Percentiles rank a stretch among this genome's conserved stretches.
Conservation (phyloP, 2,888 invertebrate genomes). For the Epirrhoe alternata region DNA sequence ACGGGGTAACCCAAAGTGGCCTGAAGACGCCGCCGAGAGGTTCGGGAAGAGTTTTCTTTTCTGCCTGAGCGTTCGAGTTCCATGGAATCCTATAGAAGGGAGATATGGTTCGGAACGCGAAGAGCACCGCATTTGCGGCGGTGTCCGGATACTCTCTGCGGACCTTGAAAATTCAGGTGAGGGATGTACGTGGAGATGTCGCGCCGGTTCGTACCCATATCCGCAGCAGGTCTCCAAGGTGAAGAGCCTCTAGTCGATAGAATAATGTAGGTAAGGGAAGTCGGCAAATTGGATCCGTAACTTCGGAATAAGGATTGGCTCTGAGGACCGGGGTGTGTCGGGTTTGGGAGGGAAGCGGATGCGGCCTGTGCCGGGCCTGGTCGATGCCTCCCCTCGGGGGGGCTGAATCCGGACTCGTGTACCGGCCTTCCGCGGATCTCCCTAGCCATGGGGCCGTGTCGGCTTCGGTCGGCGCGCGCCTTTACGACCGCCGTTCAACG, state of each 20-base stretch:
- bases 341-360: conserved; percentile 76
- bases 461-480: no score
- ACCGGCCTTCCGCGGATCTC: no score
- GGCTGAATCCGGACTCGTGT: no score
- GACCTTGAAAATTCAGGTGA: conserved; percentile 68
- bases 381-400: no score
- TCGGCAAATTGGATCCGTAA: conserved; percentile 88
- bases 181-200: conserved; percentile 64
- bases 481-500: no score
- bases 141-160: conserved; percentile 64
- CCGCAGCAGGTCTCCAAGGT: conserved; percentile 92
- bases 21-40: conserved; percentile 84
- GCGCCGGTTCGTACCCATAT: conserved; percentile 87
- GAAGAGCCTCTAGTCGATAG: conserved; percentile 87
- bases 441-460: no score
- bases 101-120: conserved; percentile 78
- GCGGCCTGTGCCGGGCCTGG: conserved; percentile 33
- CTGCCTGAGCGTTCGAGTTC: conserved; percentile 81
- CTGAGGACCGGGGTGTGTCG: conserved; percentile 87
- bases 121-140: conserved; percentile 58
- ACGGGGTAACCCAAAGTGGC: conserved; percentile 76
- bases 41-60: conserved; percentile 77
- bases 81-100: conserved; percentile 79
- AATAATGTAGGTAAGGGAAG: conserved; percentile 89
- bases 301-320: conserved; percentile 90